A percentile compares a stretch with the other conserved stretches of the same genome.
Evolutionary conservation across 2,797 vertebrate species (phyloP).

Genomic region (Sorex maritimensis): DNA sequence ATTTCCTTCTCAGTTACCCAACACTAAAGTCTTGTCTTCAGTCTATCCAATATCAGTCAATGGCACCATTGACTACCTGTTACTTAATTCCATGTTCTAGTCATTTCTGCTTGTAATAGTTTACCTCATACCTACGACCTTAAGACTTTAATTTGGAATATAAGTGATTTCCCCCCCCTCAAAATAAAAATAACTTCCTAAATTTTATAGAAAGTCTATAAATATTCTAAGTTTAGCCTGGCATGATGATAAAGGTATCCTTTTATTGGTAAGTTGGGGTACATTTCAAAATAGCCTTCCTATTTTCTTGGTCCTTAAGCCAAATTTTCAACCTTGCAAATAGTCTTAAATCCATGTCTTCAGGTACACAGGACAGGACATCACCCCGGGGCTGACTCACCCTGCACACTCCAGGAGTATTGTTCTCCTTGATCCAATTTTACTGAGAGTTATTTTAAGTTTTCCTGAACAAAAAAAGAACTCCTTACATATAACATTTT

Average conservation of each 20-base stretch:
- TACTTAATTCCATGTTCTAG: neutral
- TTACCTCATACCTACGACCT: neutral
- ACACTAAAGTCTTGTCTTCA: neutral
- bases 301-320: conserved; percentile 37
- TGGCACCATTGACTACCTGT: neutral
- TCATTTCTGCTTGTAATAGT: neutral
- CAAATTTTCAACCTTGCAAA: conserved; percentile 36
- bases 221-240: conserved; percentile 40
- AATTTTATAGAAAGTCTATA: conserved; percentile 49
- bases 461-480: conserved; percentile 32
- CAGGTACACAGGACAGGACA: neutral
- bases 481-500: conserved; percentile 63
- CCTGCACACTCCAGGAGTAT: neutral
- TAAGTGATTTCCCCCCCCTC: neutral
- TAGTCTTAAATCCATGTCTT: neutral
- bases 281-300: conserved; percentile 39
- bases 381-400: conserved; percentile 55
- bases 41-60: neutral
- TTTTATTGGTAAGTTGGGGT: neutral
- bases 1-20: neutral
- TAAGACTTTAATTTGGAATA: neutral
- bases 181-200: conserved; percentile 66
- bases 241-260: neutral
- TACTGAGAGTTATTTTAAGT: conserved; percentile 69
- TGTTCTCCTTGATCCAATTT: conserved; percentile 62